Evolutionary conservation across 2,113 vertebrate genomes (phyloP).

Genomic region (Hemichromis elongatus): DNA sequence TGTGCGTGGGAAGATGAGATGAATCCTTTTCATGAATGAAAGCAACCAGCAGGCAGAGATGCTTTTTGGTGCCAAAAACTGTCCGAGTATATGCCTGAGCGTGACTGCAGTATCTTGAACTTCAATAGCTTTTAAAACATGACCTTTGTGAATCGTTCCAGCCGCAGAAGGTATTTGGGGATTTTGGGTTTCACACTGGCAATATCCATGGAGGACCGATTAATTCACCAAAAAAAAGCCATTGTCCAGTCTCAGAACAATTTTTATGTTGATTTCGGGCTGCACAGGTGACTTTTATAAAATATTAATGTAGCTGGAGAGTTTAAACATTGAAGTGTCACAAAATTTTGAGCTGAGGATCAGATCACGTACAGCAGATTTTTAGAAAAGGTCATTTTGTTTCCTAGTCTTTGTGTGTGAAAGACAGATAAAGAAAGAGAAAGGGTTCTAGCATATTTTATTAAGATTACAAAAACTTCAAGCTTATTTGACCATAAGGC

Average conservation of each 20-base stretch:
- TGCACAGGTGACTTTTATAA: constrained; percentile 6
- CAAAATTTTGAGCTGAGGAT: neutral
- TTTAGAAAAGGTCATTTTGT: neutral
- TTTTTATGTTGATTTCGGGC: constrained; percentile 32
- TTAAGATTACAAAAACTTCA: neutral
- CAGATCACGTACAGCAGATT: neutral
- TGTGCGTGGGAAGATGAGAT: neutral
- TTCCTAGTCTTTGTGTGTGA: neutral
- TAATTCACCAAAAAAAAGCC: neutral
- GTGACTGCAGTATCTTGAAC: neutral
- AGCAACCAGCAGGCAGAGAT: constrained; percentile 14
- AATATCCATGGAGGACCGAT: neutral
- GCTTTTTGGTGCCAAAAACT: constrained; percentile 12
- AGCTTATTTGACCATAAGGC: neutral
- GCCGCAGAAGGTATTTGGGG: neutral
- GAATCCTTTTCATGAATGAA: constrained; percentile 7
- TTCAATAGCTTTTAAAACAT: constrained; percentile 23
- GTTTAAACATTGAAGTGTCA: neutral
- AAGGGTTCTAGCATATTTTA: neutral
- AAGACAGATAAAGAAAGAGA: neutral
- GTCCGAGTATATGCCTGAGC: constrained; percentile 14
- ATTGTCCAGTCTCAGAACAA: constrained; percentile 1
- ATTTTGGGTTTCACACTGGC: constrained; percentile 18
- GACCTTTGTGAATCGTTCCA: constrained; percentile 30
- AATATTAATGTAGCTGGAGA: constrained; percentile 14